phyloP scores from a whole-genome alignment of 2,113 vertebrate species.

The Tapirus terrestris region DNA sequence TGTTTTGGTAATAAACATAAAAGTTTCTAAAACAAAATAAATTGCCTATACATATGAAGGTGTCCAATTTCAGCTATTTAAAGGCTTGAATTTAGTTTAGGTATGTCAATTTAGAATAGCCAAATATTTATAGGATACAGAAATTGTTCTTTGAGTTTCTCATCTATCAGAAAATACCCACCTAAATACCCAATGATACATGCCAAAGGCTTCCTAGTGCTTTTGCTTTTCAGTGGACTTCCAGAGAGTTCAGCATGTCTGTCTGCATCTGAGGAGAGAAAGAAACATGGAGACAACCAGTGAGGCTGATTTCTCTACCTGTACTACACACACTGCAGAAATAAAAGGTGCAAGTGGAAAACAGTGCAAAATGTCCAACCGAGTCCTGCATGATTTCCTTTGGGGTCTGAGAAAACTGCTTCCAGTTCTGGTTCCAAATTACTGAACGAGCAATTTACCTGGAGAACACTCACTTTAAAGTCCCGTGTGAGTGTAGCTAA shows the following conservation, averaged over 20 bases:
- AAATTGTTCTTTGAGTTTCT: background rate
- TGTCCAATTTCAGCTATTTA: background rate
- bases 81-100: background rate
- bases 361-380: background rate
- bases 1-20: background rate
- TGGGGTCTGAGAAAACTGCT: background rate
- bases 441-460: background rate
- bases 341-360: background rate
- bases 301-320: conserved; percentile 31
- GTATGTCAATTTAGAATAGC: background rate
- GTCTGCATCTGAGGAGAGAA: conserved; percentile 94
- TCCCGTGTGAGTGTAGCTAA: background rate
- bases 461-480: background rate
- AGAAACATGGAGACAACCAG: conserved; percentile 60
- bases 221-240: conserved; percentile 93
- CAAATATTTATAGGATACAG: background rate
- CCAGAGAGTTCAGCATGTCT: conserved; percentile 93
- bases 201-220: conserved; percentile 94
- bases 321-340: background rate
- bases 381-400: background rate
- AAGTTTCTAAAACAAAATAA: conserved; percentile 32
- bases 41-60: background rate
- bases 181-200: conserved; percentile 97
- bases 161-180: conserved; percentile 83
- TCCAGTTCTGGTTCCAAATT: background rate